Base-by-base conservation (phyloP, 23 tunicate genomes). In the Diplosoma virens region DNA sequence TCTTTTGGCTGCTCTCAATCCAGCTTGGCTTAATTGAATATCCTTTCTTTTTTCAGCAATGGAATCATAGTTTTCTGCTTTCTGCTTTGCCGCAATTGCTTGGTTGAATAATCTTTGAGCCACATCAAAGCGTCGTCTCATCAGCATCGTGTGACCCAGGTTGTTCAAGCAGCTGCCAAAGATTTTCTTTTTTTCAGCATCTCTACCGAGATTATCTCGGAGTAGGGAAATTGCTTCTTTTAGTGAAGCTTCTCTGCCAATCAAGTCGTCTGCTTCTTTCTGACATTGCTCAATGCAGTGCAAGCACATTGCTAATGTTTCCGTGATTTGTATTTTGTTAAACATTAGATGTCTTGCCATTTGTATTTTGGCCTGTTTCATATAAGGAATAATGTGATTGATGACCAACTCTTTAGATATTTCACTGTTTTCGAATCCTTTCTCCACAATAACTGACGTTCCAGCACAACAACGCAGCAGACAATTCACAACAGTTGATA, bases 51-150 rank as follows among this genome's bases (percentile, higher is more conserved):
- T 72, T 24, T 47, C 78, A 6, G 78, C 78, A 2, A 16, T 33
- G 3, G 34, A 25, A 50, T 48, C 78, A 24, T 72, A 72, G 33
- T 72, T 61, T 47, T 47, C 17, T 5, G 78, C 78, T 25, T 50
- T 47, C 35, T 72, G 34, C 78, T 72, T 72, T 16, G 81, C 67
- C n/a, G 68, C 30, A 31, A 76, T 58, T 28, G 81, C 68, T 76
- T 76, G 26, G 3, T 26, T 27, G 29, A 76, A 76, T 4, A 20
- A 58, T 3, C 52, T 26, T 2, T 14, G 11, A 2, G 81, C 81
- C 5, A 56, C 81, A 14, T 33, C 32, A 3, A 50, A 50, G 30
- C 68, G 47, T 5, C 22, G 17, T 18, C 21, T 30, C 46, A 76
- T 23, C 68, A 56, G 21, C 23, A 56, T 56, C 18, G 81, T 58